Conservation (phyloP, 2,888 invertebrate species). For the Phasia obesa region DNA sequence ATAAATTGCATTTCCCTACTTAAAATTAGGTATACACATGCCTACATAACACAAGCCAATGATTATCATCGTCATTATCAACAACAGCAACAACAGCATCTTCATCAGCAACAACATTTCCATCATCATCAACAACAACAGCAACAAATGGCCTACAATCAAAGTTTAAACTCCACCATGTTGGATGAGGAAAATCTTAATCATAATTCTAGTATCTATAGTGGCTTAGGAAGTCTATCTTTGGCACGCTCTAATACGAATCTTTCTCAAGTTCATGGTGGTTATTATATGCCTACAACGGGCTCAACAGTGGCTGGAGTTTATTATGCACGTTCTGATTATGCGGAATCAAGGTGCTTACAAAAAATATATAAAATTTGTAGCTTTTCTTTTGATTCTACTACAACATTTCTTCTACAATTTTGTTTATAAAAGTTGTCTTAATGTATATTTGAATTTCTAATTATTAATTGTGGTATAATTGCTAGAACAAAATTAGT, state of each 20-base stretch:
- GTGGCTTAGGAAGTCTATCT: slow-evolving; percentile 66
- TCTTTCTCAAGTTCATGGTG: slow-evolving; percentile 75
- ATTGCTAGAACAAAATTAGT: slow-evolving; percentile 53
- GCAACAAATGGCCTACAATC: slow-evolving; percentile 72
- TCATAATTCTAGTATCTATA: slow-evolving; percentile 59
- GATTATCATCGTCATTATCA: slow-evolving; percentile 81
- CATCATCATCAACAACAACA: slow-evolving; percentile 73
- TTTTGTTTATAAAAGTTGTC: slow-evolving; percentile 37
- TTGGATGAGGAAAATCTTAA: slow-evolving; percentile 73
- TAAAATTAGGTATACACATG: slow-evolving; percentile 80
- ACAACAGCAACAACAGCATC: slow-evolving; percentile 73
- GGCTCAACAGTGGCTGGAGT: slow-evolving; percentile 65
- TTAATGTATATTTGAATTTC: slow-evolving; percentile 54
- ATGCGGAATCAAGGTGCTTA: slow-evolving; percentile 79
- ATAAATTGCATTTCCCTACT: slow-evolving; percentile 43
- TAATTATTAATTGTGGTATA: slow-evolving; percentile 37
- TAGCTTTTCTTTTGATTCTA: slow-evolving; percentile 20
- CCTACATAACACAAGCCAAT: slow-evolving; percentile 82
- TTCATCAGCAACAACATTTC: slow-evolving; percentile 71
- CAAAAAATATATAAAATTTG: slow-evolving; percentile 24
- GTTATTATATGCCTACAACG: slow-evolving; percentile 60
- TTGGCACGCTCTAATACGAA: slow-evolving; percentile 74
- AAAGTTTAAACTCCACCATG: slow-evolving; percentile 75
- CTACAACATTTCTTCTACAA: slow-evolving; percentile 45
- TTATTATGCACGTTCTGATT: slow-evolving; percentile 79